phyloP scores from a whole-genome alignment of 2,888 invertebrate species.

The Drosophila acutilabella region DNA sequence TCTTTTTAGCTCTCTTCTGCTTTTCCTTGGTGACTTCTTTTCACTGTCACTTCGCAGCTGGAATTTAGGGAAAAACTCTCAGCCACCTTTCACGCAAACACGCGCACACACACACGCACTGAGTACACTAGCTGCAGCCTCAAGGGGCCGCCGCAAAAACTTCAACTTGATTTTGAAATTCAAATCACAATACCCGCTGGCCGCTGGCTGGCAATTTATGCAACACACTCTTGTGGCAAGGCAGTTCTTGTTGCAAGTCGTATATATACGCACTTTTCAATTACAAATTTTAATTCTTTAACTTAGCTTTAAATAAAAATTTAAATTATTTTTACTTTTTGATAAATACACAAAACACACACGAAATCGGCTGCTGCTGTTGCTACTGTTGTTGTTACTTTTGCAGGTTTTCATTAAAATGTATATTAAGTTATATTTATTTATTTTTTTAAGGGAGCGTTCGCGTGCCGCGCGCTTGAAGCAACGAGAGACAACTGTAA shows the following conservation, averaged over 20 bases:
- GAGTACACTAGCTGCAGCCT: conserved; percentile 17
- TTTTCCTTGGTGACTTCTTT: conserved; percentile 36
- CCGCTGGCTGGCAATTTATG: conserved; percentile 67
- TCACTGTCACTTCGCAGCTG: conserved; percentile 69
- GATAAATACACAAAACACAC: conserved; percentile 63
- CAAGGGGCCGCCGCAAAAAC: conserved; percentile 34
- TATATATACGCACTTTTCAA: conserved; percentile 9
- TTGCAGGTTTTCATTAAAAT: conserved; percentile 28
- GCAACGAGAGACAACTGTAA: conserved; percentile 84
- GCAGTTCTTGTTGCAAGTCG: conserved; percentile 37
- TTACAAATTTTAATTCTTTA: conserved; percentile 8
- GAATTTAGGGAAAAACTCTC: conserved; percentile 51
- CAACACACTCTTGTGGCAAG: conserved; percentile 46
- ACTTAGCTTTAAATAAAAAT: conserved; percentile 9
- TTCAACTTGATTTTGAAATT: conserved; percentile 75
- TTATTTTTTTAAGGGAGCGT: conserved; percentile 58
- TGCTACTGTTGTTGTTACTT: conserved; percentile 39
- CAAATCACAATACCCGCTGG: conserved; percentile 71
- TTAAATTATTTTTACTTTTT: conserved; percentile 8
- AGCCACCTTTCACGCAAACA: conserved; percentile 9
- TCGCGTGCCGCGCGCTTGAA: conserved; percentile 82
- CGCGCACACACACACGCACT: too few relatives aligned
- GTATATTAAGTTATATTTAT: conserved; percentile 14
- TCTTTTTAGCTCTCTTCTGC: neutral
- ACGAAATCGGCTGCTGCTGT: conserved; percentile 38